phyloP scores from a whole-genome alignment of 2,797 vertebrate species.

The Harpagifer antarcticus region DNA sequence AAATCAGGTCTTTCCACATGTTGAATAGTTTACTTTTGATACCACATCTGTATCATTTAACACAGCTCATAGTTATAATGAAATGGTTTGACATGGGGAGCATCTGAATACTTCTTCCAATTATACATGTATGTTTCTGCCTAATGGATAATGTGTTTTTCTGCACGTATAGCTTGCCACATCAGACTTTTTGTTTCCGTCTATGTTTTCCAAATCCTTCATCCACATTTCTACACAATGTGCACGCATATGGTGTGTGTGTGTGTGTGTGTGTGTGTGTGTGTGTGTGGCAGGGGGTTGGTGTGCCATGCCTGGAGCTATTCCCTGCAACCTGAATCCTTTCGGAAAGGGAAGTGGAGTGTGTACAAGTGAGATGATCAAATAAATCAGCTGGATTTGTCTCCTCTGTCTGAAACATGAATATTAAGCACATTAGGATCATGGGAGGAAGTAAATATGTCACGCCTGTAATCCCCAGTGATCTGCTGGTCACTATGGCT shows the following conservation, averaged over 20 bases:
- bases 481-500: conserved; percentile 70
- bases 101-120: not conserved
- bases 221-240: conserved; percentile 15
- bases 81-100: not conserved
- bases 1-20: too few relatives aligned
- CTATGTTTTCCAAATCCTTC: conserved; percentile 9
- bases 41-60: not conserved
- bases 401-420: conserved; percentile 70
- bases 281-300: conserved; percentile 21
- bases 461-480: conserved; percentile 61
- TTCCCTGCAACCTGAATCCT: conserved; percentile 81
- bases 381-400: conserved; percentile 79
- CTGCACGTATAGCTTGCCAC: not conserved
- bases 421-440: conserved; percentile 80
- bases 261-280: conserved; percentile 41
- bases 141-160: conserved; percentile 9
- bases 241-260: conserved; percentile 10
- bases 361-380: conserved; percentile 83
- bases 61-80: not conserved
- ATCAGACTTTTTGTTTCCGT: not conserved
- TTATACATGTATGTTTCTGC: not conserved
- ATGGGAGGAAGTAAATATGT: conserved; percentile 53
- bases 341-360: conserved; percentile 80
- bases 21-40: too few relatives aligned
- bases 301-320: conserved; percentile 67